phyloP scores from a whole-genome alignment of 2,797 vertebrate species.

The Chiroxiphia lanceolata region DNA sequence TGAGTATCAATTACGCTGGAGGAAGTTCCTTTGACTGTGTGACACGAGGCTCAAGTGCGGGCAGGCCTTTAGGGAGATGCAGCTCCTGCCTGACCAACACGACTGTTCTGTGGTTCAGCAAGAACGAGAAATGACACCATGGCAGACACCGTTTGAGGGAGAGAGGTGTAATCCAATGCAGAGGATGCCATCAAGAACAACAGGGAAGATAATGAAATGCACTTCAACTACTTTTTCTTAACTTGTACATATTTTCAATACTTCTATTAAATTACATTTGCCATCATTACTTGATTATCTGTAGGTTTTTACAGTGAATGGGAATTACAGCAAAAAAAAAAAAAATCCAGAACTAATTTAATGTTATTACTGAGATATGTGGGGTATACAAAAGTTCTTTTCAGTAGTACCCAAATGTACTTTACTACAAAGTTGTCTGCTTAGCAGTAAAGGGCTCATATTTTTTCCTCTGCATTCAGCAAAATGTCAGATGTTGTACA shows the following conservation, averaged over 20 bases:
- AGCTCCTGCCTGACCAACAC: background rate
- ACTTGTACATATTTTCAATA: background rate
- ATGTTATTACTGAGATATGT: background rate
- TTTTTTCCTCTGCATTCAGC: background rate
- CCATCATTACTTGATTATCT: background rate
- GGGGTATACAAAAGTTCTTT: background rate
- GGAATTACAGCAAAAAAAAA: background rate
- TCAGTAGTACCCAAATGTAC: background rate
- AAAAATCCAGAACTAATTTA: background rate
- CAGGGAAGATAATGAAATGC: background rate
- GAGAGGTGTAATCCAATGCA: background rate
- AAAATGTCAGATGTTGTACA: background rate
- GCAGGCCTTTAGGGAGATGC: background rate
- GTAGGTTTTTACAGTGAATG: background rate
- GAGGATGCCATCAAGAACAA: background rate
- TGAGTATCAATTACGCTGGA: background rate
- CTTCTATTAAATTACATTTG: background rate
- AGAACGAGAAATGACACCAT: accelerated
- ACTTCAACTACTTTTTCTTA: background rate
- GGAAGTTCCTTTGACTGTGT: background rate
- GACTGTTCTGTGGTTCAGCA: background rate
- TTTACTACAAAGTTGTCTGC: background rate
- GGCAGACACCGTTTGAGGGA: background rate
- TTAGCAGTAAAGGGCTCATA: background rate
- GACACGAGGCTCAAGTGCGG: background rate